These are phyloP conservation scores for Mayetiola destructor DNA, from an alignment of 2,888 invertebrate genomes.

Conservation along the genomic window DNA sequence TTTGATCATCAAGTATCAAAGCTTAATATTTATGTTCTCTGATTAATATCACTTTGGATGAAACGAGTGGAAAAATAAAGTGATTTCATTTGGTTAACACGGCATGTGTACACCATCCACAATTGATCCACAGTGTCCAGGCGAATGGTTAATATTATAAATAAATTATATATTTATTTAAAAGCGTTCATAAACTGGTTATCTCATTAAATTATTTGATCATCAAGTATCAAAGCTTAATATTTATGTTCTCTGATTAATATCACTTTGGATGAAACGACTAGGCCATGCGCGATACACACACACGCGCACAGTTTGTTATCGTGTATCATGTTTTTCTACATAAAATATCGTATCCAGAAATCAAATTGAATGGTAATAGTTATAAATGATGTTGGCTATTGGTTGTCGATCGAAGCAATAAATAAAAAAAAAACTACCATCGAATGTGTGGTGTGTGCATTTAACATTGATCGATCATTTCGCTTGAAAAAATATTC, in stretches of 20 bases:
- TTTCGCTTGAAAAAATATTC: no score
- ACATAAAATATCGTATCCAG: no score
- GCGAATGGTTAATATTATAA: no score
- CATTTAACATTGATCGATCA: no score
- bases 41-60: not conserved
- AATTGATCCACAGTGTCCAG: no score
- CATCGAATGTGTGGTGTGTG: no score
- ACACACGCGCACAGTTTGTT: not conserved
- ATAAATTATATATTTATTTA: not conserved
- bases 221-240: slow-evolving; percentile 6
- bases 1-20: slow-evolving; percentile 2
- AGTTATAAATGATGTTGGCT: no score
- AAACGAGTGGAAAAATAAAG: not conserved
- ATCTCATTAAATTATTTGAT: slow-evolving; percentile 13
- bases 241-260: slow-evolving; percentile 2
- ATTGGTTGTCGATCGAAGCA: no score
- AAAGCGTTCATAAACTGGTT: not conserved
- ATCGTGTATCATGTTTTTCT: slow-evolving; percentile 10
- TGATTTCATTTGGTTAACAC: not conserved
- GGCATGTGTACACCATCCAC: not conserved
- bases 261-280: no score
- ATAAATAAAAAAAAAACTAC: no score
- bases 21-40: not conserved
- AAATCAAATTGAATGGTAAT: no score
- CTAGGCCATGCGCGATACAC: no score